Base-by-base conservation (phyloP, 2,888 invertebrate genomes). In the Tromatobia lineatoria region DNA sequence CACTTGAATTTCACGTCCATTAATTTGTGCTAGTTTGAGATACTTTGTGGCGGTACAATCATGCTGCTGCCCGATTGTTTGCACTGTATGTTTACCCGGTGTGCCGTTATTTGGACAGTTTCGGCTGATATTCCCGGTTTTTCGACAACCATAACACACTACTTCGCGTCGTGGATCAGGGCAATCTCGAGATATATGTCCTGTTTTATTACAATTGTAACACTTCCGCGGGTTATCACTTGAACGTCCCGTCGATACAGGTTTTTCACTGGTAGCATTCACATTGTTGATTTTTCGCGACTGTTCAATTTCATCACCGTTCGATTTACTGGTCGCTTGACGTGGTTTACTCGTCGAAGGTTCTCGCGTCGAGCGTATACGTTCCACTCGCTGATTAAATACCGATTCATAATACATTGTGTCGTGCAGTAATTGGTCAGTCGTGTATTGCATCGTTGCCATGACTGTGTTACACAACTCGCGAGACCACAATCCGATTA, bases 401-500 rank as follows among this genome's bases (percentile, higher is more conserved):
- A 70, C 0, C 0, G n/a, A n/a, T 29, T 78, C 69, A 10, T 61
- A 38, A 8, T 59, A 61, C 0, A 50, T 34, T 0, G 50, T 18
- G 2, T 69, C 59, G 13, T 78, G 77, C 1, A 78, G 11, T 1
- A 70, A 50, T 8, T 29, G 34, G 3, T 69, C 69, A 3, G 23
- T 23, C 10, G 57, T 59, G 18, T 29, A 69, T 3, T 70, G 77
- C 3, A 47, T 13, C 0, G 67, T 29, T 2, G 69, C 47, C 61
- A 69, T 70, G 2, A 70, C 69, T 0, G 59, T 8, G 8, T 78
- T 78, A 13, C 57, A 70, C 34, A 78, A 25, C n/a, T 69, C 77
- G 0, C 69, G 47, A 0, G 77, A 78, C 47, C 69, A 59, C 10
- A 79, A 42, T 0, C 71, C 79, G 10, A 61, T 20, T 0, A 78